Evolutionary conservation across 2,113 vertebrate species (phyloP).

Genomic region (Eulemur rufifrons): DNA sequence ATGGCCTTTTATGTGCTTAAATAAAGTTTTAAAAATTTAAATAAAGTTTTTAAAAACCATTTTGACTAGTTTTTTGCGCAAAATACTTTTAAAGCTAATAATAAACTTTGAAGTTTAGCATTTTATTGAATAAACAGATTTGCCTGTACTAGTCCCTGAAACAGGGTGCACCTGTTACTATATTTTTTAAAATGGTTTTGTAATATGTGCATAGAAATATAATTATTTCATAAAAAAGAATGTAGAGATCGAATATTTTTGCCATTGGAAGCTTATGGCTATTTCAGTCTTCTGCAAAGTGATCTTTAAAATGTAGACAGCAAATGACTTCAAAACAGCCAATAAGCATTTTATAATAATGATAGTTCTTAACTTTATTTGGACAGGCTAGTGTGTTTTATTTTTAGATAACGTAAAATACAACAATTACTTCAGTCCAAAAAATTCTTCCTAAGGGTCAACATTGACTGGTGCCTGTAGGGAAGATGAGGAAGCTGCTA

Average conservation of each 20-base stretch:
- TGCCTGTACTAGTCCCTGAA: not conserved
- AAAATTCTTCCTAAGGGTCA: not conserved
- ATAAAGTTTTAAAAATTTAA: not conserved
- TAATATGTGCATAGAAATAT: not conserved
- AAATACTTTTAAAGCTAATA: not conserved
- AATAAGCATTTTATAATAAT: not conserved
- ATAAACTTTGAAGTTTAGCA: not conserved
- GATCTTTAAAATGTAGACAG: not conserved
- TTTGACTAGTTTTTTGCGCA: not conserved
- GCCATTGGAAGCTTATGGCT: not conserved
- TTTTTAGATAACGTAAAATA: not conserved
- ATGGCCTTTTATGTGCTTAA: not conserved
- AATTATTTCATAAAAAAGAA: constrained; percentile 14
- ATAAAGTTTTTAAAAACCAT: not conserved
- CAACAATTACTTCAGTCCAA: not conserved
- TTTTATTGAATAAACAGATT: constrained; percentile 11
- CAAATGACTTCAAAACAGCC: not conserved
- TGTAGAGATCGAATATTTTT: not conserved
- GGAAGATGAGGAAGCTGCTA: not conserved
- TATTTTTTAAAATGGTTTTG: not conserved
- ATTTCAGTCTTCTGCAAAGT: not conserved
- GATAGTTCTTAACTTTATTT: not conserved
- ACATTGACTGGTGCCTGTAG: not conserved
- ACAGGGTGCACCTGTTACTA: not conserved
- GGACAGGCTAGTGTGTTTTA: not conserved